Evolutionary conservation across 2,797 vertebrate genomes (phyloP), one percentile per base, ranked within the genome.

Genomic region (Pseudochaenichthys georgianus): DNA sequence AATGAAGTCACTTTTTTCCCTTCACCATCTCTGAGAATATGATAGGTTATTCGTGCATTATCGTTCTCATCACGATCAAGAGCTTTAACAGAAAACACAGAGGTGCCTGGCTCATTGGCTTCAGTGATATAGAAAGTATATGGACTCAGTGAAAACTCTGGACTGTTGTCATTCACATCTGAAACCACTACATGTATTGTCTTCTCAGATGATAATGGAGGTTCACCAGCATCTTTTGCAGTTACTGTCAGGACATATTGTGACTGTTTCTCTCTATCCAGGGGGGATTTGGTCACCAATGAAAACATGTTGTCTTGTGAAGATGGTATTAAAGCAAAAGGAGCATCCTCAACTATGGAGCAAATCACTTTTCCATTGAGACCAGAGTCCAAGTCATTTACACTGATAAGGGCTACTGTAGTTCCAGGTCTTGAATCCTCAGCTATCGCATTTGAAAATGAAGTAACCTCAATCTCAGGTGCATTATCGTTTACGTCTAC

Each of bases 391-490:
- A 78, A 42, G 38, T 92, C 91, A 15, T 70, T 80, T 0, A 92
- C 73, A 78, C 82, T 89, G 11, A 91, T 87, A 0, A 89, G 65
- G 1, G 87, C 91, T 4, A 91, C 83, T n/a, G 89, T 86, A 10
- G 90, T 92, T 19, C 92, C 90, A 9, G 68, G 63, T 74, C 60
- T 84, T 21, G 82, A 80, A 65, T 92, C 85, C 68, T 95, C 95
- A 21, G 86, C 85, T 48, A 95, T 59, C 2, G 86, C 81, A 5
- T 43, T 81, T 41, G 78, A 89, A 68, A 94, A 84, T 54, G 94
- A 95, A 0, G 92, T 95, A 8, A 95, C 75, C 4, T 90, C 92
- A 46, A 95, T 90, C 77, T 94, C 91, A 9, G 93, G 92, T 5
- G 58, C 76, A 60, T 90, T 93, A 51, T 93, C 92, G 67, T 93